A percentile compares a stretch with the other conserved stretches of the same genome.
phyloP scores from a whole-genome alignment of 2,888 invertebrate species.

The Autographa pulchrina region DNA sequence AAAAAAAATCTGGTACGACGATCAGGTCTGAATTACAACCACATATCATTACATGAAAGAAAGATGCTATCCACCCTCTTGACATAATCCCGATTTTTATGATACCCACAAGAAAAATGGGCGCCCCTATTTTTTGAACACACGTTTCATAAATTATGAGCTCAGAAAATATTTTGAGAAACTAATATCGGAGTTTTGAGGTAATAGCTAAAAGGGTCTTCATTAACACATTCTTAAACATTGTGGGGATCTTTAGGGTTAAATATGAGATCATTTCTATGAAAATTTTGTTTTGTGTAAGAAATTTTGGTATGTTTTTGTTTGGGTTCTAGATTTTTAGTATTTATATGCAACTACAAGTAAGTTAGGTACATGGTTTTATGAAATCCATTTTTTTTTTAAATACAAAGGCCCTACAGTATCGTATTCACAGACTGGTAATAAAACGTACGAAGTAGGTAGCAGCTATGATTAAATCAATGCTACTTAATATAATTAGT shows the following conservation, averaged over 20 bases:
- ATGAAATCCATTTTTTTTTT: too few relatives aligned
- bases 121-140: constrained; percentile 3
- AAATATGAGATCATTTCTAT: constrained; percentile 28
- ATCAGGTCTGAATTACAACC: not conserved
- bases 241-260: constrained; percentile 22
- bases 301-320: not conserved
- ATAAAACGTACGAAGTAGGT: not conserved
- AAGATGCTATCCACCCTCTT: not conserved
- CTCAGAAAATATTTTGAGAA: constrained; percentile 32
- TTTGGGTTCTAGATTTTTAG: not conserved
- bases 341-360: not conserved
- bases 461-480: not conserved
- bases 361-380: too few relatives aligned
- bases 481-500: not conserved
- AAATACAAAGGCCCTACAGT: too few relatives aligned
- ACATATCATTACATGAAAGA: not conserved
- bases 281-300: not conserved
- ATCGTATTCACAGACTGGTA: too few relatives aligned
- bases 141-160: constrained; percentile 23
- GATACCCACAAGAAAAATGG: not conserved
- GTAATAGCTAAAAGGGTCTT: constrained; percentile 40
- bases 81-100: constrained; percentile 8
- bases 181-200: constrained; percentile 35
- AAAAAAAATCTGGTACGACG: not conserved
- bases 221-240: constrained; percentile 51